Conservation (phyloP, 2,797 vertebrate species). For the Argentina silus region DNA sequence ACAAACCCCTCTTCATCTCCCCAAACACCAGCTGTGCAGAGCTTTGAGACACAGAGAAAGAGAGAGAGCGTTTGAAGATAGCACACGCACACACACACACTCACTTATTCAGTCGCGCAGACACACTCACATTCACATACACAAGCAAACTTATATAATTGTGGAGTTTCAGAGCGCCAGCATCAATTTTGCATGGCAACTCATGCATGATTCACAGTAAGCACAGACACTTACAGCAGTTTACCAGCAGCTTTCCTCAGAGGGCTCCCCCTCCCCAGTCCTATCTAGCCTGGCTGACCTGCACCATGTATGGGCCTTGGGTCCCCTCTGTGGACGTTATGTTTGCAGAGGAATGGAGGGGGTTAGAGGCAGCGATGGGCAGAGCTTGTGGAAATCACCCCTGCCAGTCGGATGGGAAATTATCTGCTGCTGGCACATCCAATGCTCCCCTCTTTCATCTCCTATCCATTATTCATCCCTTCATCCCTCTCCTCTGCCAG, state of each 20-base stretch:
- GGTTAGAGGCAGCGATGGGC: constrained; percentile 41
- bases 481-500: constrained; percentile 48
- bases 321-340: constrained; percentile 3
- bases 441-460: constrained; percentile 65
- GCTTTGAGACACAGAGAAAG: constrained; percentile 26
- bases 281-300: too few relatives aligned
- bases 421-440: constrained; percentile 58
- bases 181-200: constrained; percentile 67
- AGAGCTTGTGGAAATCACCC: constrained; percentile 50
- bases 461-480: constrained; percentile 46
- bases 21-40: constrained; percentile 73
- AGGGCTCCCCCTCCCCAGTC: constrained; percentile 8
- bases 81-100: constrained; percentile 1
- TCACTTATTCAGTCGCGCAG: constrained; percentile 8
- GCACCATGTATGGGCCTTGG: neutral
- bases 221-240: constrained; percentile 38
- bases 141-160: constrained; percentile 72
- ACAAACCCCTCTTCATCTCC: constrained; percentile 74
- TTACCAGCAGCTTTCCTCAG: constrained; percentile 32
- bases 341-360: constrained; percentile 33
- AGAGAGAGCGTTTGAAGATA: neutral
- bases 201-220: constrained; percentile 67
- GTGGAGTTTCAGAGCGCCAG: constrained; percentile 66
- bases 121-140: constrained; percentile 46
- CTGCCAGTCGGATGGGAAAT: constrained; percentile 66